These are phyloP conservation scores for Gadus macrocephalus DNA, from an alignment of 2,113 vertebrate species.

Conservation along the genomic window DNA sequence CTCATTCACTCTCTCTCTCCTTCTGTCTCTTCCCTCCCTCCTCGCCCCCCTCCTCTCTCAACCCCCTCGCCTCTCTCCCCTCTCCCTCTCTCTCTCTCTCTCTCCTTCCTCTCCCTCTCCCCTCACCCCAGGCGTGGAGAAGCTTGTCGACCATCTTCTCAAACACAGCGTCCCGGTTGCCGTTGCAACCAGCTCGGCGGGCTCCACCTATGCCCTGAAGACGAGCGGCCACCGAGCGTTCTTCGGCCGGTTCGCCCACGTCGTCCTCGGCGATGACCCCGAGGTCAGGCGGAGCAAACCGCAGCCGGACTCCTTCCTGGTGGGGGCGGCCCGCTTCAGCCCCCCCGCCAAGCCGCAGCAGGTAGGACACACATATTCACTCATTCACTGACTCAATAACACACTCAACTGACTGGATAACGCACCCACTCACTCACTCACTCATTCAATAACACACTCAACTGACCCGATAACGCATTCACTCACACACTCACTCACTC, in stretches of 20 bases:
- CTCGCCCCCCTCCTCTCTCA: too few species aligned
- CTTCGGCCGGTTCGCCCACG: slow-evolving; percentile 80
- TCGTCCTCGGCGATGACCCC: slow-evolving; percentile 86
- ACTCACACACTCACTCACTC: too few species aligned
- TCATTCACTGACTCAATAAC: too few species aligned
- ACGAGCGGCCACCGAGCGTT: slow-evolving; percentile 76
- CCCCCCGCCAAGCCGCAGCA: slow-evolving; percentile 69
- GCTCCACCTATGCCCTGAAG: slow-evolving; percentile 75
- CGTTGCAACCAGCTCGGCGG: slow-evolving; percentile 82
- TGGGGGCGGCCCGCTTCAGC: slow-evolving; percentile 80
- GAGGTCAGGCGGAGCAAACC: slow-evolving; percentile 82
- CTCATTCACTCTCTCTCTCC: too few species aligned
- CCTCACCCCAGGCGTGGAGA: slow-evolving; percentile 73
- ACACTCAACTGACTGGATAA: too few species aligned
- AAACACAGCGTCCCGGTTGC: slow-evolving; percentile 77
- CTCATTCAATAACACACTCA: too few species aligned
- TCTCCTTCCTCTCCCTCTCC: neutral
- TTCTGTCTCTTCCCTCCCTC: too few species aligned
- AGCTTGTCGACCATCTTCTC: slow-evolving; percentile 77
- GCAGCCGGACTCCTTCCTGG: slow-evolving; percentile 82
- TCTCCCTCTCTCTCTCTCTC: too few species aligned
- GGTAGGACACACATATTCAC: slow-evolving; percentile 60
- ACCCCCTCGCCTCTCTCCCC: too few species aligned
- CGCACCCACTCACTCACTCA: too few species aligned
- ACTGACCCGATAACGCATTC: too few species aligned